Evolutionary conservation across 2,113 vertebrate genomes (phyloP).

Genomic region (Ceyx margarethae): DNA sequence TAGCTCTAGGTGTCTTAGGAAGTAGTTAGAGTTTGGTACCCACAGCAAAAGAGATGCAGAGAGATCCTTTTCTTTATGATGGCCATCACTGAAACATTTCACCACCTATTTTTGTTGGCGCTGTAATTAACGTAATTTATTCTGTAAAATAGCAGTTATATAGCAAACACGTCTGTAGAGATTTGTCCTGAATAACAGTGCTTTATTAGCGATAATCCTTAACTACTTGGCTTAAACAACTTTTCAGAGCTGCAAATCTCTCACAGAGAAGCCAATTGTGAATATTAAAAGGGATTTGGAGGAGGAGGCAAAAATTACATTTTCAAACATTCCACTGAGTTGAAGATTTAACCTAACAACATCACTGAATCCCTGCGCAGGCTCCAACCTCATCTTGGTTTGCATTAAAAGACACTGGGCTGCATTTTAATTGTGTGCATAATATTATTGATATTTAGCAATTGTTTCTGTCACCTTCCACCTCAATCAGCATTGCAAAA

Average conservation of each 20-base stretch:
- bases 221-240: background rate
- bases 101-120: background rate
- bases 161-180: background rate
- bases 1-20: background rate
- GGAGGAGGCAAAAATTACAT: background rate
- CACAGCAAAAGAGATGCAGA: background rate
- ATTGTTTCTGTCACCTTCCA: constrained; percentile 40
- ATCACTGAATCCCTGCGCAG: background rate
- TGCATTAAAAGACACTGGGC: background rate
- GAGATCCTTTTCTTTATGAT: background rate
- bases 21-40: background rate
- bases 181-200: constrained; percentile 14
- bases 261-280: constrained; percentile 10
- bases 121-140: background rate
- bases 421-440: constrained; percentile 45
- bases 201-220: constrained; percentile 28
- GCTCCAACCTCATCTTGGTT: constrained; percentile 6
- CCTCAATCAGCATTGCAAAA: constrained; percentile 32
- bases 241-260: constrained; percentile 17
- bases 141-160: background rate
- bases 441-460: constrained; percentile 47
- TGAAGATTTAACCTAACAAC: constrained; percentile 25
- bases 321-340: constrained; percentile 9
- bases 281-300: constrained; percentile 44
- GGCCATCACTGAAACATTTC: background rate